These are phyloP conservation scores for Esox niger DNA, from an alignment of 2,113 vertebrate genomes.

Conservation along the genomic window DNA sequence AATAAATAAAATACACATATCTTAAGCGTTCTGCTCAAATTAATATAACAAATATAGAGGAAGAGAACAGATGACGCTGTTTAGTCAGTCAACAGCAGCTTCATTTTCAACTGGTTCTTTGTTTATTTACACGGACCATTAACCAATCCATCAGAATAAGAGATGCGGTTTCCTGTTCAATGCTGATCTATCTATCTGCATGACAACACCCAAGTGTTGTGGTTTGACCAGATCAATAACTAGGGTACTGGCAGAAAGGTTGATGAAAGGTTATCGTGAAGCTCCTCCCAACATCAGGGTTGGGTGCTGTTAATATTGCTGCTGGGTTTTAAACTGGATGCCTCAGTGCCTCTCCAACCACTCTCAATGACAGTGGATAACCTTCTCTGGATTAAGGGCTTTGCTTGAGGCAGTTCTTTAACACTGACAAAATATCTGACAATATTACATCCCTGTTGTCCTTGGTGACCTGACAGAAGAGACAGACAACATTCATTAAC, in stretches of 20 bases:
- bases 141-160: too few relatives aligned
- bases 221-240: conserved; percentile 18
- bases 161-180: not conserved
- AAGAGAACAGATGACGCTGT: too few relatives aligned
- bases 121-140: too few relatives aligned
- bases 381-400: conserved; percentile 3
- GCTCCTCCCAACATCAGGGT: too few relatives aligned
- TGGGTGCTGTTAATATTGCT: too few relatives aligned
- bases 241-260: not conserved
- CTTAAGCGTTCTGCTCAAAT: too few relatives aligned
- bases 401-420: conserved; percentile 75
- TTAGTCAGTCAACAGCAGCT: too few relatives aligned
- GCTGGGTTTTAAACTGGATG: too few relatives aligned
- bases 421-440: conserved; percentile 75
- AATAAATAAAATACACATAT: too few relatives aligned
- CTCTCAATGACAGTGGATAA: not conserved
- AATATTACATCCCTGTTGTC: conserved; percentile 86
- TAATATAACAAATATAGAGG: too few relatives aligned
- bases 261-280: not conserved
- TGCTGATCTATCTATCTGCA: conserved; percentile 37
- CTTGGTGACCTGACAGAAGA: conserved; percentile 79
- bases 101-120: too few relatives aligned
- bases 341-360: not conserved
- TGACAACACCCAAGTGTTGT: conserved; percentile 12
- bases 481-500: too few relatives aligned